phyloP scores from a whole-genome alignment of 2,113 vertebrate species.

The Elachura formosa region DNA sequence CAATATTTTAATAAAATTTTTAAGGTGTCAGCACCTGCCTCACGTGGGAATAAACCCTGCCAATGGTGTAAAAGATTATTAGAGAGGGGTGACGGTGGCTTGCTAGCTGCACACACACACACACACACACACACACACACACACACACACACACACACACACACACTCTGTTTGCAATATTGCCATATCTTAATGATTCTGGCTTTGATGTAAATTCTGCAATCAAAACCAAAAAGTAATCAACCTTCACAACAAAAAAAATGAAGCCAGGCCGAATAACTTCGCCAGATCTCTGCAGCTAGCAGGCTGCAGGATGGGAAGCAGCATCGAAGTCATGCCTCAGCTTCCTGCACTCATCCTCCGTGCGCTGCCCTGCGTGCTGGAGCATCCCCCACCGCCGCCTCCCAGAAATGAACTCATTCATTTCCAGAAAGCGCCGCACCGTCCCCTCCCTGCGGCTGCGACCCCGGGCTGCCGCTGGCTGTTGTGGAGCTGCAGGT shows the following conservation, averaged over 20 bases:
- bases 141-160: not conserved
- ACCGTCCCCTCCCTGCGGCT: accelerated
- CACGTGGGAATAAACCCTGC: not conserved
- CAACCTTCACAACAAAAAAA: not conserved
- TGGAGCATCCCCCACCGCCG: not conserved
- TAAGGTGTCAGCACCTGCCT: not conserved
- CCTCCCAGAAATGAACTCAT: not conserved
- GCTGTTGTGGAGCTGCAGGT: not conserved
- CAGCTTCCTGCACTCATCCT: not conserved
- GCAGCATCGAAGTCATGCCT: not conserved
- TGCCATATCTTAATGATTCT: not conserved
- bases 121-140: not conserved
- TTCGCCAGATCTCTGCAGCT: not conserved
- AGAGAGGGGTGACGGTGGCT: not conserved
- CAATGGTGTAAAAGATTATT: not conserved
- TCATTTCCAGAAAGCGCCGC: not conserved
- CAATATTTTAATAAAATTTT: not conserved
- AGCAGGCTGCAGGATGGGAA: not conserved
- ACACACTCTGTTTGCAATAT: not conserved
- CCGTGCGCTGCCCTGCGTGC: accelerated
- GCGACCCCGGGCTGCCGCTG: not conserved
- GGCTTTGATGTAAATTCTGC: not conserved
- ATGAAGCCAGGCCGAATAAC: not conserved
- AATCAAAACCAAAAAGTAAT: not conserved
- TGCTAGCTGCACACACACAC: not conserved